Evolutionary conservation across 2,888 invertebrate species (phyloP), one percentile per base, ranked within the genome.

Genomic region (Orgyia antiqua): DNA sequence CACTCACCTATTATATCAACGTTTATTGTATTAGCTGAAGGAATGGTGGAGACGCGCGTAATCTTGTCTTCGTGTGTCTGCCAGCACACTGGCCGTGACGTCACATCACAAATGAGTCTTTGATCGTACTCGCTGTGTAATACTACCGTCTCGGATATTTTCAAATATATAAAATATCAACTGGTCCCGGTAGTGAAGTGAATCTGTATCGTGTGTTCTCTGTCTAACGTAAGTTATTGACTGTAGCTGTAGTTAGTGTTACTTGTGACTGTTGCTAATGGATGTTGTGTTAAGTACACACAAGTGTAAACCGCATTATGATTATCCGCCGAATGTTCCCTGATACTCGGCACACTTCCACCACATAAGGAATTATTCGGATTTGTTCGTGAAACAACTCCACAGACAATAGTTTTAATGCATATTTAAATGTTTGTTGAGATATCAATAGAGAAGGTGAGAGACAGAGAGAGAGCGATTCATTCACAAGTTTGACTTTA

Each of bases 351-450:
- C 4, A 1, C 4, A 12, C 24, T 36, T 39, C 33, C 3, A 0
- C 0, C 12, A 11, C n/a, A n/a, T 18, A 42, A 45, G 35, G 24
- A 3, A 1, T 4, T 8, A 23, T 25, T 41, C 44, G 21, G 24
- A 2, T 3, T 3, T 10, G 9, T 8, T 28, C 10, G 32, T 8
- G 5, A 25, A 33, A 29, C 29, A 32, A 41, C 47, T 46, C 37
- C 19, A 41, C 15, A 15, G 25, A 19, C 29, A 31, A 43, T 54
- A 57, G 46, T 54, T 51, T 53, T 47, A 50, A 60, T 59, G 39
- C 56, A 55, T 58, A 54, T 54, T 58, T 55, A 58, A 53, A 46
- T 38, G 36, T 42, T 46, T n/a, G n/a, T n/a, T 31, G 40, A 40
- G 36, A 47, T 53, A 49, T 49, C 46, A 42, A 49, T 56, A 44